Evolutionary conservation across 1,140 invertebrate species (phyloP).

Genomic region (Camponotus floridanus): DNA sequence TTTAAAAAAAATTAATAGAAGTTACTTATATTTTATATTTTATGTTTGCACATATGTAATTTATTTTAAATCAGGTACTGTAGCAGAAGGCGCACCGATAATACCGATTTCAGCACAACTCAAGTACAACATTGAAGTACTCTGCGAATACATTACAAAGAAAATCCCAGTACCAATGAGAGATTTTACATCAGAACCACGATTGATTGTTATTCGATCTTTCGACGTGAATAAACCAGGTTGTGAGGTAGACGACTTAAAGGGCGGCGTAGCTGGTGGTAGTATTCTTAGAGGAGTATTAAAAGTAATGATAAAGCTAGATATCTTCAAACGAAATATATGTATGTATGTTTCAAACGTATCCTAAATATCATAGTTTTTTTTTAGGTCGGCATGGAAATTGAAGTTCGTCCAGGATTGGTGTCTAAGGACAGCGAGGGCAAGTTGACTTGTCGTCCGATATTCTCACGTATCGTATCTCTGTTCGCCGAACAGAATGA

Average conservation of each 20-base stretch:
- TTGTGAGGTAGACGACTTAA: conserved; percentile 99
- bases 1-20: not conserved
- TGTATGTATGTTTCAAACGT: not conserved
- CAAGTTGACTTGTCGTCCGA: conserved; percentile 97
- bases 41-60: not conserved
- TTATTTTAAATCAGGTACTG: conserved; percentile 90
- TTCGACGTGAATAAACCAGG: conserved; percentile 99
- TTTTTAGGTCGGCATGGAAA: conserved; percentile 92
- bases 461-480: conserved; percentile 99
- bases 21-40: not conserved
- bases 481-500: conserved; percentile 99
- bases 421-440: conserved; percentile 99
- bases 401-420: conserved; percentile 97
- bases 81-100: conserved; percentile 98
- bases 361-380: not conserved
- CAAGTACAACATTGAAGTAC: conserved; percentile 99
- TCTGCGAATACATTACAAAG: conserved; percentile 96
- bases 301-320: conserved; percentile 87
- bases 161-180: conserved; percentile 98
- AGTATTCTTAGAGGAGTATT: conserved; percentile 98
- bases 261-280: conserved; percentile 99
- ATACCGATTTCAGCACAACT: conserved; percentile 99
- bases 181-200: conserved; percentile 98
- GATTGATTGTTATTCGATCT: conserved; percentile 99
- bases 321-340: not conserved